Evolutionary conservation across 2,797 vertebrate genomes (phyloP).

Genomic region (Euthynnus affinis): DNA sequence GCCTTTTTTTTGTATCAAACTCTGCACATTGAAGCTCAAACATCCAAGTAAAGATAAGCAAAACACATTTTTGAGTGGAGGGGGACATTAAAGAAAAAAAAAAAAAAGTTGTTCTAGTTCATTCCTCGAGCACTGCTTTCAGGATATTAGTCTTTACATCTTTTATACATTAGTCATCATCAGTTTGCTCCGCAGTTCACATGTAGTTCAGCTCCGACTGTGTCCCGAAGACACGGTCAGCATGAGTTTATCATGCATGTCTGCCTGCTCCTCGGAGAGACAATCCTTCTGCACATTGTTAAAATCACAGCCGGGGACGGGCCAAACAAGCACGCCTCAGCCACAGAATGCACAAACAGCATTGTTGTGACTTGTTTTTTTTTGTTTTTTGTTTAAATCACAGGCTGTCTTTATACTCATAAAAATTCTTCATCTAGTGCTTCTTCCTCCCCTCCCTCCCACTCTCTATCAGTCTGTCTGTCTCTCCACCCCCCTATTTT

Average conservation of each 20-base stretch:
- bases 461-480: constrained; percentile 10
- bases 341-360: constrained; percentile 62
- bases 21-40: too few relatives aligned
- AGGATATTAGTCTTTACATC: constrained; percentile 5
- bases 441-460: neutral
- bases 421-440: constrained; percentile 56
- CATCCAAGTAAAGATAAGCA: too few relatives aligned
- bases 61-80: too few relatives aligned
- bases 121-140: neutral
- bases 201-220: constrained; percentile 31
- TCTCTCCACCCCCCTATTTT: constrained; percentile 1
- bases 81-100: neutral
- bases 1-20: too few relatives aligned
- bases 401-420: constrained; percentile 47
- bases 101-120: neutral
- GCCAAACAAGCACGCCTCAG: constrained; percentile 35
- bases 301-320: constrained; percentile 45
- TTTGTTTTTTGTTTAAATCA: constrained; percentile 30
- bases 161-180: neutral
- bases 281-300: constrained; percentile 45
- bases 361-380: constrained; percentile 68
- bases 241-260: constrained; percentile 43
- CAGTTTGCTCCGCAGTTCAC: constrained; percentile 20
- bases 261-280: constrained; percentile 33
- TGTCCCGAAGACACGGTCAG: constrained; percentile 43